Evolutionary conservation across 2,113 vertebrate species (phyloP).

Genomic region (Lucifuga dentata): DNA sequence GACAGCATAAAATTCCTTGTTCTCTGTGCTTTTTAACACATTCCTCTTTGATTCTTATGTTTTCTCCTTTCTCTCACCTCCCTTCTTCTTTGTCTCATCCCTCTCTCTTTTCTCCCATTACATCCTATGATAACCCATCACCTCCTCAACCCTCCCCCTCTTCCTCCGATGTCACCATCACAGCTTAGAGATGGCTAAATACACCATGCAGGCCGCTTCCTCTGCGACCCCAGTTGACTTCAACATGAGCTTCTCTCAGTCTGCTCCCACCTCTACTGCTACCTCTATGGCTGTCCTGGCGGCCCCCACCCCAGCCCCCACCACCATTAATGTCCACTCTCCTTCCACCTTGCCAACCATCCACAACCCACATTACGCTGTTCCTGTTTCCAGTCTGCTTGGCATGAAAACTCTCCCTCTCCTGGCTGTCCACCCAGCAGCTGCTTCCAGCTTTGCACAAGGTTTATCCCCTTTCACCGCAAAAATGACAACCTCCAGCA

Average conservation of each 20-base stretch:
- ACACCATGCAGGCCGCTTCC: conserved; percentile 94
- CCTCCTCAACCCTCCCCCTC: conserved; percentile 65
- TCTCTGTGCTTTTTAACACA: conserved; percentile 90
- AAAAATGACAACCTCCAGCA: conserved; percentile 87
- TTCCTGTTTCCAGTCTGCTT: conserved; percentile 94
- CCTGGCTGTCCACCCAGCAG: conserved; percentile 89
- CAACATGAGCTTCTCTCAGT: conserved; percentile 93
- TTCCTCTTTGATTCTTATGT: conserved; percentile 88
- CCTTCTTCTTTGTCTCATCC: conserved; percentile 67
- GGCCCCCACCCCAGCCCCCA: conserved; percentile 82
- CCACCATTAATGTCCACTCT: conserved; percentile 89
- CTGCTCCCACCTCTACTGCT: conserved; percentile 87
- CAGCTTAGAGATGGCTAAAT: conserved; percentile 98
- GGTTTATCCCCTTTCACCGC: conserved; percentile 88
- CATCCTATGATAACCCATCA: conserved; percentile 70
- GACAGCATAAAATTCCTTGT: conserved; percentile 86
- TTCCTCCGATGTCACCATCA: conserved; percentile 78
- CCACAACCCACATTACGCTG: conserved; percentile 91
- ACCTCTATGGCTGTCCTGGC: conserved; percentile 90
- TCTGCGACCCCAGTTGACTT: conserved; percentile 90
- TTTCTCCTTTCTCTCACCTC: conserved; percentile 82
- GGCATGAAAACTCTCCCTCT: conserved; percentile 94
- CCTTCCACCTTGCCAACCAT: conserved; percentile 86
- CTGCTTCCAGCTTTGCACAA: conserved; percentile 85
- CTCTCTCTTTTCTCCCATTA: conserved; percentile 65